Evolutionary conservation across 2,797 vertebrate genomes (phyloP), one percentile per base, ranked within the genome.

Genomic region (Parauchenoglanis punctatus): DNA sequence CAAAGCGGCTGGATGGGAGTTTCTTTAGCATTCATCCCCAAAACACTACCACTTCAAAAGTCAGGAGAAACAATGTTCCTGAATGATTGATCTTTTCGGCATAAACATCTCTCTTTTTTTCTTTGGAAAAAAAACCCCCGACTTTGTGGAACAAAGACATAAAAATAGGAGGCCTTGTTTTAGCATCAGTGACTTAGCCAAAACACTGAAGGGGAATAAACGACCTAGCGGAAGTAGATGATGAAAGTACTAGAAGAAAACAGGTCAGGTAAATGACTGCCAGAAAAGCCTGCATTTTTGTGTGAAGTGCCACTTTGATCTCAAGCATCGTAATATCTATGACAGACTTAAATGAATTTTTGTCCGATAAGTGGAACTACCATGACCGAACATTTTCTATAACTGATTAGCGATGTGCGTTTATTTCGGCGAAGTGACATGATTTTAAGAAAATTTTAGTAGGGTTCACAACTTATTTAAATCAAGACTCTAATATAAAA

Each of bases 41-140:
- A 94, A 94, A 94, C 94, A 94, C 92, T 92, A 94, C 93, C 93
- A 93, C 94, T 94, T 94, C 93, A 95, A 94, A 95, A 94, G 93
- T 95, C 94, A 93, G 94, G 93, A 93, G 91, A 94, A 95, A 96
- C 93, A 95, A 94, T 93, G 93, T 93, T 94, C 89, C 87, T 92
- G 93, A 91, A 93, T 90, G 93, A 95, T 94, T 95, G 95, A 95
- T 95, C 94, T 94, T 81, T 65, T 70, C 88, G 86, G 85, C 89
- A 87, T 92, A 93, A 94, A 94, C 92, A 94, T 87, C 67, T 87
- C 86, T 81, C 61, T 31, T 73, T 86, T 85, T 80, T 31, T 65
- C 85, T 91, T 90, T 91, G 85, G 86, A 87, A 88, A 86, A 88
- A 86, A 40, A 40, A 40, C 3, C 86, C 75, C 83, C 81, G 86